phyloP scores from a whole-genome alignment of 2,113 vertebrate genomes.

The Bostrychus sinensis region DNA sequence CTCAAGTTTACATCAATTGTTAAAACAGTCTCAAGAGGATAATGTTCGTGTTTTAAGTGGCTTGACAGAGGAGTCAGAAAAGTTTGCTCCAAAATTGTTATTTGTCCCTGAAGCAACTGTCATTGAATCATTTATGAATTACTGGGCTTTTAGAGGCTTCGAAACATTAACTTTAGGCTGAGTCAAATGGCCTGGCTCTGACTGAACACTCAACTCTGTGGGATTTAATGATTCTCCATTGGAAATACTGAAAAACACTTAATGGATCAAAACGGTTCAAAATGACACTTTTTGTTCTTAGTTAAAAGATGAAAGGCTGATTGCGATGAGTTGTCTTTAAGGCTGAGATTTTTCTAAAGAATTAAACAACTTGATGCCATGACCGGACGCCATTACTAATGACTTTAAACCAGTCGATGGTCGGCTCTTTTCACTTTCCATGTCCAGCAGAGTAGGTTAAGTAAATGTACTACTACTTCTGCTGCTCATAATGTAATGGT shows the following conservation, averaged over 20 bases:
- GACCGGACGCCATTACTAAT: not conserved
- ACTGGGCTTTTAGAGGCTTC: not conserved
- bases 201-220: slow-evolving; percentile 1
- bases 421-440: no score
- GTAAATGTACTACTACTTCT: no score
- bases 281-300: slow-evolving; percentile 1
- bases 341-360: not conserved
- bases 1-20: not conserved
- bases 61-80: not conserved
- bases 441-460: no score
- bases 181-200: not conserved
- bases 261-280: not conserved
- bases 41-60: not conserved
- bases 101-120: not conserved
- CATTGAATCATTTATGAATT: slow-evolving; percentile 4
- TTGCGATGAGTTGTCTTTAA: not conserved
- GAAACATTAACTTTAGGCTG: not conserved
- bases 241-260: not conserved
- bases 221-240: not conserved
- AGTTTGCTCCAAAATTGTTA: not conserved
- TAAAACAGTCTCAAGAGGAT: not conserved
- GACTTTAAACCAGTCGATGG: no score
- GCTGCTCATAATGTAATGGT: no score
- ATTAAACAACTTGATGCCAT: not conserved
- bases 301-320: not conserved